Conservation (phyloP, 64 coral and sea anemone species). For the Stichodactyla mertensii region DNA sequence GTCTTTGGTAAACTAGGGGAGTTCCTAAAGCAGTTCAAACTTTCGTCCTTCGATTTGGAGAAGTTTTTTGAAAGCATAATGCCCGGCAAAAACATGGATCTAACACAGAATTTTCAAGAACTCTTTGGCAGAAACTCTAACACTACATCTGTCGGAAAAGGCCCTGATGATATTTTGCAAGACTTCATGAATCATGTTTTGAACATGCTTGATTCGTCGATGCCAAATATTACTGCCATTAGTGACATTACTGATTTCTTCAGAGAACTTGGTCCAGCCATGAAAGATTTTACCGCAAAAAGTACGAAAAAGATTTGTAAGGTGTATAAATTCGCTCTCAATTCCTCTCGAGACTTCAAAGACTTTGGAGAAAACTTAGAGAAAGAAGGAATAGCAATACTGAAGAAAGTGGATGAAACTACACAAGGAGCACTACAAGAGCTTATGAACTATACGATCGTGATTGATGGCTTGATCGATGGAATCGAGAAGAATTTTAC, state of each 20-base stretch:
- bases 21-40: conserved; percentile 60
- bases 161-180: conserved; percentile 46
- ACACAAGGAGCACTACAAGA: no score
- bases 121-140: conserved; percentile 26
- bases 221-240: conserved; percentile 61
- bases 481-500: no score
- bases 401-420: no score
- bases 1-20: conserved; percentile 41
- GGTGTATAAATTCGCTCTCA: conserved; percentile 40
- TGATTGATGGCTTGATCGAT: no score
- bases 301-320: conserved; percentile 40
- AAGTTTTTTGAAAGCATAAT: conserved; percentile 59
- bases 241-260: conserved; percentile 61
- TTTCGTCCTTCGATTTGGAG: conserved; percentile 59
- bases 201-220: conserved; percentile 36
- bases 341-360: conserved; percentile 42
- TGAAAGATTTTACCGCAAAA: conserved; percentile 35
- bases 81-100: conserved; percentile 49
- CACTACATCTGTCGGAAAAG: conserved; percentile 10
- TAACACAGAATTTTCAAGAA: conserved; percentile 25
- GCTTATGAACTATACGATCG: no score
- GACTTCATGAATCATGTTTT: conserved; percentile 41
- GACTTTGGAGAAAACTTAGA: conserved; percentile 68
- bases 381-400: conserved; percentile 28
- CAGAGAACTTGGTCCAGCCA: conserved; percentile 40